Base-by-base conservation (phyloP, 2,888 invertebrate species). In the Tachina grossa region DNA sequence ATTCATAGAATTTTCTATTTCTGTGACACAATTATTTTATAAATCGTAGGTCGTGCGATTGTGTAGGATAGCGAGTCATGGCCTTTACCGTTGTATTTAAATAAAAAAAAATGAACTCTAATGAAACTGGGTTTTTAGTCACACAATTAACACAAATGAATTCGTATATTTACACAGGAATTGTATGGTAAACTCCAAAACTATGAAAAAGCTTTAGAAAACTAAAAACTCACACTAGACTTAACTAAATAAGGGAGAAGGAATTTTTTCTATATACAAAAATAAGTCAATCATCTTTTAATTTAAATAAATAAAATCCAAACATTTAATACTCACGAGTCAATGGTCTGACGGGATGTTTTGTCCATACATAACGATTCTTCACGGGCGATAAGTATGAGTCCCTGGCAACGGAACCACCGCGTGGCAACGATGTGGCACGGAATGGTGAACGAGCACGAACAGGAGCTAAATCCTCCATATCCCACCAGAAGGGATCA, bases 351-450 rank as follows among this genome's bases (percentile, higher is more conserved):
- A 96, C 95, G 93, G 97, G 97, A 94, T 97, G 97, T 93, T 96
- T 96, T 93, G 96, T 95, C 97, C 97, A 97, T 91, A 97, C 95
- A 94, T 96, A 97, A 93, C 96, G 96, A 94, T 97, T 96, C 95
- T 97, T 97, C 93, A 97, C 95, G 87, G 97, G 97, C 92, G 97
- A 97, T 93, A 97, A 95, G 94, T 96, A 97, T 91, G 97, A 97
- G 94, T 97, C 96, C 89, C 97, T 95, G 92, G 97, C 94, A 91
- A 94, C 94, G 81, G 91, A 91, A 84, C 80, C 75, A 31, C 83
- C 53, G 14, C 85, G 85, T 69, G 78, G 78, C 57, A 82, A 14
- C 78, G 88, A 88, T 88, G 88, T 13, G 14, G 86, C 83, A 74
- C 83, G 83, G 69, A 91, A 93, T 53, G 85, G 85, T 76, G 85